Conservation (phyloP, 2,888 invertebrate species). For the Trissolcus japonicus region DNA sequence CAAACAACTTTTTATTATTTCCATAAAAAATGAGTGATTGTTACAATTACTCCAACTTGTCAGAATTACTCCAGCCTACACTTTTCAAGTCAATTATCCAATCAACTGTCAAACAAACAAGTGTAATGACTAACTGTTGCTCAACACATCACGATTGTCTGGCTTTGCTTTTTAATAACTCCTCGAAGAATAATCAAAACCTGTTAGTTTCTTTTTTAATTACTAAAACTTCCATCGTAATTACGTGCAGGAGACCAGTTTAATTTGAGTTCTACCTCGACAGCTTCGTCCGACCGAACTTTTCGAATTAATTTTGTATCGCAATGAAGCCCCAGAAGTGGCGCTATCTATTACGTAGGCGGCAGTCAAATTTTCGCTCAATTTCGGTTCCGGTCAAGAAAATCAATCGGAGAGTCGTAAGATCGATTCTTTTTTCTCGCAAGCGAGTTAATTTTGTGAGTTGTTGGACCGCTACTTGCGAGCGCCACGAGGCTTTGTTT, state of each 20-base stretch:
- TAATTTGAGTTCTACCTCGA: slow-evolving; percentile 36
- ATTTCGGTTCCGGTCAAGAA: slow-evolving; percentile 7
- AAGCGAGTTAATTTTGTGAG: slow-evolving; percentile 36
- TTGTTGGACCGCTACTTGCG: slow-evolving; percentile 14
- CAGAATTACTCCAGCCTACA: too few relatives aligned
- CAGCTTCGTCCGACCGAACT: slow-evolving; percentile 42
- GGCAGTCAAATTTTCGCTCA: slow-evolving; percentile 14
- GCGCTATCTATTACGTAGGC: slow-evolving; percentile 13
- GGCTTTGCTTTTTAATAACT: slow-evolving; percentile 50
- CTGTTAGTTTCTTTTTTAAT: slow-evolving; percentile 55
- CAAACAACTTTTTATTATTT: too few relatives aligned
- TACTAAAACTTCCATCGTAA: slow-evolving; percentile 54
- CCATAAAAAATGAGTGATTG: too few relatives aligned
- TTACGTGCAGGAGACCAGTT: slow-evolving; percentile 49
- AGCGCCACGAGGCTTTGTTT: slow-evolving; percentile 42
- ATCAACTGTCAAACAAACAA: slow-evolving; percentile 7
- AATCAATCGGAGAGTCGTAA: slow-evolving; percentile 14
- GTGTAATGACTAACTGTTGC: slow-evolving; percentile 17
- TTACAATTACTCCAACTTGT: too few relatives aligned
- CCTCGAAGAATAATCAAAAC: slow-evolving; percentile 43
- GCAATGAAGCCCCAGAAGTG: slow-evolving; percentile 27
- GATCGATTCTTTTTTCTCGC: slow-evolving; percentile 34
- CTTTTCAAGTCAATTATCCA: slow-evolving; percentile 16
- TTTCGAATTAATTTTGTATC: slow-evolving; percentile 54
- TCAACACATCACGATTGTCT: slow-evolving; percentile 32